A percentile compares a stretch with the other conserved stretches of the same genome.
Evolutionary conservation across 2,888 invertebrate species (phyloP).

Genomic region (Caenorhabditis imperialis): DNA sequence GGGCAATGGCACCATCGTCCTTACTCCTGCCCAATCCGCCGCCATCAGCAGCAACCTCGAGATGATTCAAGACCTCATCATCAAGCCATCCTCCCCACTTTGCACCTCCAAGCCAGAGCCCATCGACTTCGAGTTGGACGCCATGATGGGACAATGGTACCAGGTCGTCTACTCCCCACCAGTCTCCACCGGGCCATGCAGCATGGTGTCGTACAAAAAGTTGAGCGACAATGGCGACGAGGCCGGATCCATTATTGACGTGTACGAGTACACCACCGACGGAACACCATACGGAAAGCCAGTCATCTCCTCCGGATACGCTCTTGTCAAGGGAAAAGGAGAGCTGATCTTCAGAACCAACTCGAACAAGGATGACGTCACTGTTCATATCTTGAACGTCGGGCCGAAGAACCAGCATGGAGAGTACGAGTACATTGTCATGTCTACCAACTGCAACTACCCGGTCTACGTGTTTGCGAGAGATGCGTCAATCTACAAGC

Average conservation of each 20-base stretch:
- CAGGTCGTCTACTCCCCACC: slow-evolving; percentile 78
- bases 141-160: slow-evolving; percentile 78
- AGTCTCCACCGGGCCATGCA: slow-evolving; percentile 76
- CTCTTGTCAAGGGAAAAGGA: slow-evolving; percentile 76
- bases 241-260: slow-evolving; percentile 76
- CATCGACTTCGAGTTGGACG: slow-evolving; percentile 74
- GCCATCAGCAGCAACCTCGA: slow-evolving; percentile 77
- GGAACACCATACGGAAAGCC: slow-evolving; percentile 78
- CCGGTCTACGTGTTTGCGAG: slow-evolving; percentile 78
- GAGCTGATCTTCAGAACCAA: slow-evolving; percentile 78
- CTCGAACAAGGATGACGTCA: slow-evolving; percentile 77
- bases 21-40: slow-evolving; percentile 73
- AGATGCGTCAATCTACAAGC: slow-evolving; percentile 77
- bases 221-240: slow-evolving; percentile 63
- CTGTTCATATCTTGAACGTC: slow-evolving; percentile 75
- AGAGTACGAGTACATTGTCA: slow-evolving; percentile 77
- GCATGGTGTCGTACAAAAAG: slow-evolving; percentile 78
- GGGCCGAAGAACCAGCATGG: slow-evolving; percentile 74
- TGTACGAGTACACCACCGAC: slow-evolving; percentile 78
- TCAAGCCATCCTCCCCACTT: slow-evolving; percentile 77
- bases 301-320: slow-evolving; percentile 77
- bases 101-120: slow-evolving; percentile 77
- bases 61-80: slow-evolving; percentile 77
- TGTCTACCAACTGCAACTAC: slow-evolving; percentile 78
- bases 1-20: slow-evolving; percentile 59